A percentile compares a stretch with the other conserved stretches of the same genome.
Evolutionary conservation across 2,888 invertebrate species (phyloP).

Genomic region (Xylota segnis): DNA sequence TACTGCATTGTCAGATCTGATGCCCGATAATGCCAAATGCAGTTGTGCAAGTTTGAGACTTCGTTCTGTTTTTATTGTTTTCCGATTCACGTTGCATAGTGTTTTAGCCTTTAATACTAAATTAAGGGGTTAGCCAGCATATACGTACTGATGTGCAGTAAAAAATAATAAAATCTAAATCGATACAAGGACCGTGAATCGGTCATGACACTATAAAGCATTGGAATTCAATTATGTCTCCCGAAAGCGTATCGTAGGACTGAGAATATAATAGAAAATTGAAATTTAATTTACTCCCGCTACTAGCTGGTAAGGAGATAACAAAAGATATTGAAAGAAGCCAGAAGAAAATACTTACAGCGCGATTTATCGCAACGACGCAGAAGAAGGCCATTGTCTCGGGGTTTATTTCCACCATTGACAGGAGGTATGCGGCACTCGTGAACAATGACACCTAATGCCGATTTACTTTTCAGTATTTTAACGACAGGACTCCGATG

Average conservation of each 20-base stretch:
- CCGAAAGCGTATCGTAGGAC: constrained; percentile 28
- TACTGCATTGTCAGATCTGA: constrained; percentile 61
- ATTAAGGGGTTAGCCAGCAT: too few relatives aligned
- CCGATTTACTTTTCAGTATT: constrained; percentile 1
- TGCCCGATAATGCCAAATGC: constrained; percentile 65
- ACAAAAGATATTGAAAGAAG: constrained; percentile 12
- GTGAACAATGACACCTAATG: constrained; percentile 29
- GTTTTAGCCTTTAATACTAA: too few relatives aligned
- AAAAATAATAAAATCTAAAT: constrained; percentile 3
- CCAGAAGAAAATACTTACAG: constrained; percentile 26
- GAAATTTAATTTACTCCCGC: constrained; percentile 62
- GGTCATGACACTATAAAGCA: constrained; percentile 22
- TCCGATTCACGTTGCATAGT: constrained; percentile 7
- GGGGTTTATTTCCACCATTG: constrained; percentile 36
- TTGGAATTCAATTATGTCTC: constrained; percentile 50
- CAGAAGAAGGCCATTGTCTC: constrained; percentile 39
- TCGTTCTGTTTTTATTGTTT: constrained; percentile 29
- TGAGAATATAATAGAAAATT: constrained; percentile 59
- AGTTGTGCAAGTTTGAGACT: constrained; percentile 46
- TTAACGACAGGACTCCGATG: constrained; percentile 2
- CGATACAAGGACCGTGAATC: constrained; percentile 11
- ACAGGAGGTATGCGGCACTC: constrained; percentile 33
- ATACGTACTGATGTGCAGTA: neutral
- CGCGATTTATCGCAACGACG: constrained; percentile 50
- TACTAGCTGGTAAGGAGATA: neutral